Evolutionary conservation across 2,797 vertebrate species (phyloP).

Genomic region (Hydrophis major): DNA sequence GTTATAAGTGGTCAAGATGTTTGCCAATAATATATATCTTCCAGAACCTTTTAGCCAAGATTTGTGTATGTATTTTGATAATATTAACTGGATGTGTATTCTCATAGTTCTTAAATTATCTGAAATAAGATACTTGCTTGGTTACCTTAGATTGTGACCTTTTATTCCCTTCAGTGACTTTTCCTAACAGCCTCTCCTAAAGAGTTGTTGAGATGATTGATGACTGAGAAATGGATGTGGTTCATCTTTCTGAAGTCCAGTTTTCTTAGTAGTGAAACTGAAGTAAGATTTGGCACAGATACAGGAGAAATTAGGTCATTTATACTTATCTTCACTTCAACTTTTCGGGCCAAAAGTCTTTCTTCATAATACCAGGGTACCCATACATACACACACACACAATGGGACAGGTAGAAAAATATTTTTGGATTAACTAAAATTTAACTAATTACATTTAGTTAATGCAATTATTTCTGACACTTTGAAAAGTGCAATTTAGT

Average conservation of each 20-base stretch:
- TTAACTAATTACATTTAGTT: neutral
- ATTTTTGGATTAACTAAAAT: neutral
- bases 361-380: neutral
- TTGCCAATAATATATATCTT: neutral
- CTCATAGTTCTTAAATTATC: neutral
- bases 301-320: neutral
- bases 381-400: neutral
- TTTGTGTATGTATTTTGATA: neutral
- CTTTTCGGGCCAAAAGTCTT: neutral
- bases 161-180: neutral
- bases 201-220: neutral
- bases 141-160: neutral
- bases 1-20: neutral
- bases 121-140: neutral
- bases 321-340: neutral
- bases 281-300: neutral
- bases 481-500: neutral
- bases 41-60: neutral
- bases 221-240: conserved; percentile 12
- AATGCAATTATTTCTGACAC: neutral
- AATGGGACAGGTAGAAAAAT: neutral
- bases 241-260: neutral
- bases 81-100: neutral
- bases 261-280: neutral
- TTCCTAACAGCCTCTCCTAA: neutral